These are phyloP conservation scores for Drosophila atripex DNA, from an alignment of 2,888 invertebrate genomes.

Conservation along the genomic window DNA sequence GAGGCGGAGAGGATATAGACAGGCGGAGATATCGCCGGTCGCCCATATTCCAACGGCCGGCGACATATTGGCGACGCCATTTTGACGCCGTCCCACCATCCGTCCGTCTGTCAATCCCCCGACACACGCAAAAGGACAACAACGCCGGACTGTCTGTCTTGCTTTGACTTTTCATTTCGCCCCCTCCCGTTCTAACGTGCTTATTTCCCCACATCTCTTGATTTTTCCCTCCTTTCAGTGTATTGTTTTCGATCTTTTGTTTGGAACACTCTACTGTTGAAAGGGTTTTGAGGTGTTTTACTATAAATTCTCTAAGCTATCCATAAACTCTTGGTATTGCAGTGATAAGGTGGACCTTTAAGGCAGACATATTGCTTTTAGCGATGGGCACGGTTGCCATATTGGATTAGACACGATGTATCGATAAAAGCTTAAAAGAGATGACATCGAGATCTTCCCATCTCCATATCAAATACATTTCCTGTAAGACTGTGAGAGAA, in stretches of 20 bases:
- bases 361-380: no score
- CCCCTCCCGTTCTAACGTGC: slow-evolving; percentile 35
- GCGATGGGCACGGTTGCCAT: no score
- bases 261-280: not conserved
- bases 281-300: not conserved
- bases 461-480: not conserved
- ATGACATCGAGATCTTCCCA: not conserved
- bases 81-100: slow-evolving; percentile 71
- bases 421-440: not conserved
- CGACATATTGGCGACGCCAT: slow-evolving; percentile 82
- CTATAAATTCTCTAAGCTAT: not conserved
- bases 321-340: not conserved
- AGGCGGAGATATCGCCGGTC: slow-evolving; percentile 39
- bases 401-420: not conserved
- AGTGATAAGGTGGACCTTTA: no score
- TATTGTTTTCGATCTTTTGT: slow-evolving; percentile 1
- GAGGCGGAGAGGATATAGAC: slow-evolving; percentile 7
- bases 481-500: no score
- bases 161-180: slow-evolving; percentile 11
- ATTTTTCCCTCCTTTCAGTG: not conserved
- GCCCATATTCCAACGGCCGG: slow-evolving; percentile 68
- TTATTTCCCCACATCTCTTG: not conserved
- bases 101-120: slow-evolving; percentile 29
- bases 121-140: slow-evolving; percentile 69
- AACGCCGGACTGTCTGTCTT: slow-evolving; percentile 28